These are phyloP conservation scores for Botrylloides violaceus DNA, from an alignment of 23 tunicate genomes.

Conservation along the genomic window DNA sequence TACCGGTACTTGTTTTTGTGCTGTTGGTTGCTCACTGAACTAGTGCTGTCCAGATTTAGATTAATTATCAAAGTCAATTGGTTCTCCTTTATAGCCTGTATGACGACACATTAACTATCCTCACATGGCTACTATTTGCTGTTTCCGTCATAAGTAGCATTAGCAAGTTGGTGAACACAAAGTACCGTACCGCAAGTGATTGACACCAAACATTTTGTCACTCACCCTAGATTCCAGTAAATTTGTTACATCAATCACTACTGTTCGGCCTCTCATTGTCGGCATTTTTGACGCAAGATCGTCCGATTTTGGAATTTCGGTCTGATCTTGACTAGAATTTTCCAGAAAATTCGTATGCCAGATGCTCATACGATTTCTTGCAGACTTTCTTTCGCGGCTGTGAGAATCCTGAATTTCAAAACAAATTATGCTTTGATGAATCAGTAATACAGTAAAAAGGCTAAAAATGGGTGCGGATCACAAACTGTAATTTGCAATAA, in stretches of 20 bases:
- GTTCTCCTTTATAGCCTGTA: too few species aligned
- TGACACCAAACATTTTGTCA: too few species aligned
- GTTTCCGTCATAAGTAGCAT: too few species aligned
- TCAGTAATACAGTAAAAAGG: not conserved
- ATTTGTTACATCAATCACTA: not conserved
- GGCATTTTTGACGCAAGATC: not conserved
- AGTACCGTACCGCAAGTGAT: too few species aligned
- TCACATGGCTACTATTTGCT: too few species aligned
- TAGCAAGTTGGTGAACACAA: too few species aligned
- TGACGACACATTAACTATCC: too few species aligned
- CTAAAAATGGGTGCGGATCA: not conserved
- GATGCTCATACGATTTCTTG: not conserved
- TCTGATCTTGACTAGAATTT: not conserved
- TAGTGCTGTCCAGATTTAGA: too few species aligned
- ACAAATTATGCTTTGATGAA: too few species aligned
- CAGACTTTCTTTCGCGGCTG: not conserved
- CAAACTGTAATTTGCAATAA: not conserved
- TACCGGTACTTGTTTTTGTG: too few species aligned
- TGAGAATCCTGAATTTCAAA: not conserved
- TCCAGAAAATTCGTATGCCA: slow-evolving; percentile 6
- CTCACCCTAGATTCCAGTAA: not conserved
- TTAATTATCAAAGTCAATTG: not conserved
- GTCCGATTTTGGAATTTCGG: not conserved
- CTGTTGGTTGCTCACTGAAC: too few species aligned
- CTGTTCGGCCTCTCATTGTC: slow-evolving; percentile 3